Evolutionary conservation across 92 coral and sea anemone species (phyloP), one percentile per base, ranked within the genome.

Genomic region (Porites divaricata): DNA sequence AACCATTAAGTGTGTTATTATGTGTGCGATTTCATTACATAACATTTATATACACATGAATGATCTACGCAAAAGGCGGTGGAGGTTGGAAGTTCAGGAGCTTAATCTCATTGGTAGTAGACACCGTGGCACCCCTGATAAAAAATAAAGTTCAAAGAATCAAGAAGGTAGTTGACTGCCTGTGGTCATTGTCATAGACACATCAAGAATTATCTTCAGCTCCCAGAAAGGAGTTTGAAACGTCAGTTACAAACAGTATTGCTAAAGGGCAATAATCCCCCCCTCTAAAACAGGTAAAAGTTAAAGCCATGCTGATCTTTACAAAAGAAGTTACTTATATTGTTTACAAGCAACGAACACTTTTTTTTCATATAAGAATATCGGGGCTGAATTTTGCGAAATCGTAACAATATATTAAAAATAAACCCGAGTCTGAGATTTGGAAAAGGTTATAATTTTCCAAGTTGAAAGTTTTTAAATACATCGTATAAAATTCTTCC

Each of bases 211-310:
- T 72, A 72, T 72, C 77, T 72, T 72, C 61, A 72, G 77, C 77
- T 20, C 59, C 77, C 77, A 72, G 77, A 72, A 72, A 72, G 61
- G 77, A 72, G 77, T 72, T 72, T 72, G 59, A 72, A 72, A 72
- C 61, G 41, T 45, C 77, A 72, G 62, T 72, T 56, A 72, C 77
- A 56, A 72, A 52, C 61, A 52, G 49, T 72, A 72, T 1, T 72
- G 77, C 77, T 72, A 72, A 72, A 72, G 57, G 41, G 77, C 26
- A 72, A 72, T 72, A 72, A n/a, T n/a, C n/a, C n/a, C n/a, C n/a
- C n/a, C n/a, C n/a, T n/a, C n/a, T n/a, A n/a, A n/a, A n/a, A n/a
- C n/a, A n/a, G n/a, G n/a, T n/a, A n/a, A n/a, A n/a, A n/a, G n/a
- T n/a, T n/a, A n/a, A n/a, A n/a, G n/a, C n/a, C n/a, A n/a, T n/a